Conservation (phyloP, 2,888 invertebrate genomes). For the Chrysolina haemoptera region DNA sequence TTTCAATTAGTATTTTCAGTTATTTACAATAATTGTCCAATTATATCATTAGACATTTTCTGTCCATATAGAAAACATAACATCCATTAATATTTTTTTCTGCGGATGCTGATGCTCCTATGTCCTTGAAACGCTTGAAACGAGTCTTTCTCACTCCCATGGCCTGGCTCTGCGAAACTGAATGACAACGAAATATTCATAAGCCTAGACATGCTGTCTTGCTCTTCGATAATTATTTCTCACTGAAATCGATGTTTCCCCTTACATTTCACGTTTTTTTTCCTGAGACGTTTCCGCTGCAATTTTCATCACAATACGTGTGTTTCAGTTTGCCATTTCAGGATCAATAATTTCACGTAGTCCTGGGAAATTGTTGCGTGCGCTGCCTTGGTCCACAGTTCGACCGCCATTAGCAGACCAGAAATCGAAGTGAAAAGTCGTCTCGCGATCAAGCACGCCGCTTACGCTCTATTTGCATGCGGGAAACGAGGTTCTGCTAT, state of each 20-base stretch:
- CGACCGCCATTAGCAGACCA: slow-evolving; percentile 65
- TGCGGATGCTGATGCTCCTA: background rate
- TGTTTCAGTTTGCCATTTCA: slow-evolving; percentile 57
- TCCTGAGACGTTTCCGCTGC: slow-evolving; percentile 47
- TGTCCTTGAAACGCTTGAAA: background rate
- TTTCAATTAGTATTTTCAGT: background rate
- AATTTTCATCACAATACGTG: slow-evolving; percentile 55
- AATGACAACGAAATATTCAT: background rate
- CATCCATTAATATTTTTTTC: background rate
- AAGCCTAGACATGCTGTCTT: background rate
- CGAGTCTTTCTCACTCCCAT: background rate
- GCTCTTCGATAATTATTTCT: background rate
- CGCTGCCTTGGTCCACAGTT: slow-evolving; percentile 55
- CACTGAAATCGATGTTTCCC: slow-evolving; percentile 3
- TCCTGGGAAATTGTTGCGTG: slow-evolving; percentile 64
- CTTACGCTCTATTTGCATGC: slow-evolving; percentile 61
- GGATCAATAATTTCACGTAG: slow-evolving; percentile 66
- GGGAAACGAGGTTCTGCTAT: slow-evolving; percentile 50
- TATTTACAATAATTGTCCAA: background rate
- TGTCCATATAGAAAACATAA: background rate
- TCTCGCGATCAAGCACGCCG: slow-evolving; percentile 51
- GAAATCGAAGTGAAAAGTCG: slow-evolving; percentile 62
- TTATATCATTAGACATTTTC: background rate
- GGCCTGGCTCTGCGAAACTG: background rate
- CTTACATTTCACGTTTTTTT: slow-evolving; percentile 6